Conservation (phyloP, 2,797 vertebrate genomes). For the Clamator glandarius region DNA sequence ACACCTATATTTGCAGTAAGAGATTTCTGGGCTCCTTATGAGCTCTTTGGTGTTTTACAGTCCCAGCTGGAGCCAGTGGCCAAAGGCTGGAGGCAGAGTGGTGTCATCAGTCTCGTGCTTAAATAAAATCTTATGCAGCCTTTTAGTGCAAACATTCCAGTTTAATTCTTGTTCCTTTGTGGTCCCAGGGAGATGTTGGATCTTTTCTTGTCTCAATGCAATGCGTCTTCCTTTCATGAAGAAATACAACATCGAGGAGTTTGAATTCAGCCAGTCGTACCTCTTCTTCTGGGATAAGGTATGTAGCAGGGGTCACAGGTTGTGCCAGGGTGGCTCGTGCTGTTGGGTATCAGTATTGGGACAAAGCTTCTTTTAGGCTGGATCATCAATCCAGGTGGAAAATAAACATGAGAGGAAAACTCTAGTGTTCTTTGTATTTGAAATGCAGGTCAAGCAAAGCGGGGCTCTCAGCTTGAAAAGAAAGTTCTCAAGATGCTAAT, state of each 20-base stretch:
- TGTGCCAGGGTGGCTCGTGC: not conserved
- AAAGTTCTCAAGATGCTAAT: not conserved
- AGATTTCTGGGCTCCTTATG: not conserved
- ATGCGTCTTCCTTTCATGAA: conserved; percentile 99
- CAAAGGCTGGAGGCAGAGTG: not conserved
- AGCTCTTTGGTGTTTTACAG: not conserved
- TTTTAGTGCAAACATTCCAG: not conserved
- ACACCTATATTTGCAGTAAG: not conserved
- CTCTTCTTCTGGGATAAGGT: conserved; percentile 99
- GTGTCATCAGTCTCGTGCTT: not conserved
- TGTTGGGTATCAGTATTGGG: not conserved
- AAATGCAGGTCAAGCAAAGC: not conserved
- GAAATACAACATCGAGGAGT: conserved; percentile 97
- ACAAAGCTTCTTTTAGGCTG: not conserved
- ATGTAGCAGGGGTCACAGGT: not conserved
- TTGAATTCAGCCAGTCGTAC: conserved; percentile 98
- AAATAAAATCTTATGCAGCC: not conserved
- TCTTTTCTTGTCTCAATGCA: conserved; percentile 98
- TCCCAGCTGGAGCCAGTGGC: not conserved
- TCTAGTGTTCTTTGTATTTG: not conserved
- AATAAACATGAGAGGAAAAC: rapidly evolving
- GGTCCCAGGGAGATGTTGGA: conserved; percentile 95
- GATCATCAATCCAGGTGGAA: not conserved
- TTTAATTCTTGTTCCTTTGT: conserved; percentile 40
- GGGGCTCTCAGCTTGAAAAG: not conserved